A percentile compares a stretch with the other conserved stretches of the same genome.
Conservation (phyloP, 2,113 vertebrate genomes). For the Illadopsis cleaveri region DNA sequence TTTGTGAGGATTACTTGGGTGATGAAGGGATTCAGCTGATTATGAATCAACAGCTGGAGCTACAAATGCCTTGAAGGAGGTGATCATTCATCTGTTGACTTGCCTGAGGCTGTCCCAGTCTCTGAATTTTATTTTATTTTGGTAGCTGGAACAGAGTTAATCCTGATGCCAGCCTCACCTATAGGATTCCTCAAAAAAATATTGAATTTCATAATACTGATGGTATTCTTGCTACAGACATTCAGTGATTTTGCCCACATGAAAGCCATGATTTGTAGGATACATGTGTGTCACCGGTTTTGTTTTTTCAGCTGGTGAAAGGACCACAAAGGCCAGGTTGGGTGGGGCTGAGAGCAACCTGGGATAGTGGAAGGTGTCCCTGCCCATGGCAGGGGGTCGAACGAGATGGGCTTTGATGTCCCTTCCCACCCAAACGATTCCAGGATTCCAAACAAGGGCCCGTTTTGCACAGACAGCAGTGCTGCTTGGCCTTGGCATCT, state of each 20-base stretch:
- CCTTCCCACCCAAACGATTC: neutral
- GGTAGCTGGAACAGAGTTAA: neutral
- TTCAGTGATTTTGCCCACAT: neutral
- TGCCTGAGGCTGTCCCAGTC: neutral
- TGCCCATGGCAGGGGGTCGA: neutral
- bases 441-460: neutral
- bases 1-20: neutral
- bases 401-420: neutral
- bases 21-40: neutral
- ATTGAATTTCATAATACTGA: fast-evolving
- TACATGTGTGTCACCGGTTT: fast-evolving
- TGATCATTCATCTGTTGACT: neutral
- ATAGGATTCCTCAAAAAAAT: neutral
- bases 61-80: neutral
- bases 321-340: neutral
- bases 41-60: neutral
- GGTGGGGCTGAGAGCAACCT: neutral
- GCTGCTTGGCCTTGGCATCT: neutral
- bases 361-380: neutral
- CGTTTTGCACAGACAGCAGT: fast-evolving
- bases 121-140: neutral
- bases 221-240: neutral
- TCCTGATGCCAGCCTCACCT: neutral
- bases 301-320: neutral
- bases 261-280: neutral